Base-by-base conservation (phyloP, 2,888 invertebrate species). In the Campoplex capitator region DNA sequence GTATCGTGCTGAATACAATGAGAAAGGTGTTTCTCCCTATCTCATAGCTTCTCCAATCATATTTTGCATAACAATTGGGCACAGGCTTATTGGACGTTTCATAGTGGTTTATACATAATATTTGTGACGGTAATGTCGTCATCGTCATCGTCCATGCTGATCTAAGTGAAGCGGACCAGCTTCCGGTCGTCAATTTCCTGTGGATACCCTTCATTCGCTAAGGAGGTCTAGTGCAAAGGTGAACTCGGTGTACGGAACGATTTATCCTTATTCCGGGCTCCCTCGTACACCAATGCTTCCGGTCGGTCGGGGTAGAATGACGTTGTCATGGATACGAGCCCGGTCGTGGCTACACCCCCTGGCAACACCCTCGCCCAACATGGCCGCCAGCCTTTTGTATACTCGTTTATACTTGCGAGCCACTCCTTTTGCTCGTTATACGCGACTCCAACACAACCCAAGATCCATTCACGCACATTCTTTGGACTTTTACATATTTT, bases 271-370 rank as follows among this genome's bases (percentile, higher is more conserved):
- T 82, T 32, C 73, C 80, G 77, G 78, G 74, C 81, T 80, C 79
- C 74, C 74, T 87, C 88, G 86, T 84, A 90, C 89, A 89, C 90
- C 68, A 45, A 32, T 18, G 73, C 67, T 83, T 80, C 56, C 79
- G 79, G 56, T 78, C 87, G 89, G 89, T 88, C 90, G 89, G 90
- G 91, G 91, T 90, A 85, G 89, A 91, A 91, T 88, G 90, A 89
- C 80, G 93, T 93, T 88, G 91, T 88, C 93, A 93, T 93, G 93
- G 92, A 83, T 88, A 93, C 92, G 76, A 58, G 62, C 62, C 71
- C 68, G 18, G 62, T 67, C 56, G 62, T 48, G 92, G 91, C 87
- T 89, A 92, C 92, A 92, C 92, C 92, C 91, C 90, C 73, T 83
- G 92, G 89, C 90, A 85, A 92, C 92, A 92, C 92, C 92, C 92